A percentile compares a stretch with the other conserved stretches of the same genome.
Conservation (phyloP, 2,797 vertebrate genomes). For the Moxostoma hubbsi region DNA sequence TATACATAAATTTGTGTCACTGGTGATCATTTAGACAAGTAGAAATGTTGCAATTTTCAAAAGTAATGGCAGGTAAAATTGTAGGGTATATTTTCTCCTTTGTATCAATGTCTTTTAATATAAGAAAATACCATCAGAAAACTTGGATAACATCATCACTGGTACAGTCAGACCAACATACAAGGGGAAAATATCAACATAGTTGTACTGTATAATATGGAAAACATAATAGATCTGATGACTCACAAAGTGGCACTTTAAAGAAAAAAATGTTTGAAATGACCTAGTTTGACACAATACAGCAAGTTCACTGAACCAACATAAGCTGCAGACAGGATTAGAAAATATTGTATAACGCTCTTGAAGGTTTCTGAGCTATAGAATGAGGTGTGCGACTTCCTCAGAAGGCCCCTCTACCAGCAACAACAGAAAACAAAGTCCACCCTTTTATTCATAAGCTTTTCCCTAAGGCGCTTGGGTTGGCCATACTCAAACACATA, state of each 20-base stretch:
- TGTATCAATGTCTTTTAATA: too few species aligned
- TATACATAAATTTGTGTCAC: too few species aligned
- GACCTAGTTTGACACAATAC: constrained; percentile 4
- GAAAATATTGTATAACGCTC: constrained; percentile 14
- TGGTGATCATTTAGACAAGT: too few species aligned
- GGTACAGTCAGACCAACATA: too few species aligned
- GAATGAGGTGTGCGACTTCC: constrained; percentile 26
- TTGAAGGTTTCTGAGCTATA: constrained; percentile 14
- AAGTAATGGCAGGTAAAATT: too few species aligned
- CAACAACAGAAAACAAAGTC: constrained; percentile 67
- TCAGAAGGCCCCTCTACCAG: constrained; percentile 20
- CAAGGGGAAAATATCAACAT: not conserved
- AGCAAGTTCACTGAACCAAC: constrained; percentile 44
- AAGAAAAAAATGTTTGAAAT: too few species aligned
- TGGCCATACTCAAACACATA: constrained; percentile 31
- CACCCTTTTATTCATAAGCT: constrained; percentile 64
- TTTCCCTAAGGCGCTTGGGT: constrained; percentile 55
- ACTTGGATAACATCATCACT: too few species aligned
- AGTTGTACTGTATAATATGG: too few species aligned
- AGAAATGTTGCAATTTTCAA: too few species aligned
- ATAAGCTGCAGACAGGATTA: not conserved
- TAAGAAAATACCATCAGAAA: too few species aligned
- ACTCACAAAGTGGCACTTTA: not conserved
- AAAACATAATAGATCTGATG: too few species aligned
- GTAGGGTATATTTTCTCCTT: too few species aligned